A percentile compares a stretch with the other conserved stretches of the same genome.
These are phyloP conservation scores for Drosophila burlai DNA, from an alignment of 1,140 invertebrate species.

Conservation along the genomic window DNA sequence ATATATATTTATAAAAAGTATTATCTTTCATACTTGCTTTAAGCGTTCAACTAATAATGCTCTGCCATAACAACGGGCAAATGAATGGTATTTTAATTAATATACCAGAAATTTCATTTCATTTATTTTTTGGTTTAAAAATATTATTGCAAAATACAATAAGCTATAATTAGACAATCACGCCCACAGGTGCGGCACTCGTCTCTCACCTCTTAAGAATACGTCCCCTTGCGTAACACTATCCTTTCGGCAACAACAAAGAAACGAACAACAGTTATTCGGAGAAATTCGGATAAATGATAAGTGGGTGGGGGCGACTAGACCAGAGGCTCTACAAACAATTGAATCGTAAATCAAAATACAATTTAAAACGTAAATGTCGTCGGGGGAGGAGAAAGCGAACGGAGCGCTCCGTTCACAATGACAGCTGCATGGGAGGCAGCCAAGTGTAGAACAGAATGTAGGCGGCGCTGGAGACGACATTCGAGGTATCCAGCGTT, in stretches of 20 bases:
- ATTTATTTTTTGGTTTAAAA: conserved; percentile 82
- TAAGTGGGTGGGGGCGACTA: conserved; percentile 52
- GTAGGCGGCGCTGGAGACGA: conserved; percentile 91
- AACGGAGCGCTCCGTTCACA: conserved; percentile 14
- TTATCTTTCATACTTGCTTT: background rate
- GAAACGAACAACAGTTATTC: conserved; percentile 55
- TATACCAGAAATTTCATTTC: conserved; percentile 74
- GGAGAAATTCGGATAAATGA: conserved; percentile 31
- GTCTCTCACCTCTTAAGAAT: conserved; percentile 27
- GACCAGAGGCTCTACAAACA: conserved; percentile 34
- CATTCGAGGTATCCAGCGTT: conserved; percentile 89
- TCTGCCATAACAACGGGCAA: background rate
- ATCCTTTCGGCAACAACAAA: conserved; percentile 54
- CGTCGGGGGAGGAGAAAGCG: background rate
- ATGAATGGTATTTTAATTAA: too few species aligned
- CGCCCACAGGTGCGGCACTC: background rate
- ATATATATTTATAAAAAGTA: background rate
- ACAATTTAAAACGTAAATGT: conserved; percentile 11
- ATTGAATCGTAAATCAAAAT: conserved; percentile 19
- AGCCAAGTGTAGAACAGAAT: conserved; percentile 91
- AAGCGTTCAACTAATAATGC: background rate
- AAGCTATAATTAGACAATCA: conserved; percentile 45
- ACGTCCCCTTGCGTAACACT: conserved; percentile 20
- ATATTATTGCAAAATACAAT: conserved; percentile 72
- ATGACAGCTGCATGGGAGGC: conserved; percentile 49